These are phyloP conservation scores for Tupaia chinensis DNA, from an alignment of 2,113 vertebrate species.

Conservation along the genomic window DNA sequence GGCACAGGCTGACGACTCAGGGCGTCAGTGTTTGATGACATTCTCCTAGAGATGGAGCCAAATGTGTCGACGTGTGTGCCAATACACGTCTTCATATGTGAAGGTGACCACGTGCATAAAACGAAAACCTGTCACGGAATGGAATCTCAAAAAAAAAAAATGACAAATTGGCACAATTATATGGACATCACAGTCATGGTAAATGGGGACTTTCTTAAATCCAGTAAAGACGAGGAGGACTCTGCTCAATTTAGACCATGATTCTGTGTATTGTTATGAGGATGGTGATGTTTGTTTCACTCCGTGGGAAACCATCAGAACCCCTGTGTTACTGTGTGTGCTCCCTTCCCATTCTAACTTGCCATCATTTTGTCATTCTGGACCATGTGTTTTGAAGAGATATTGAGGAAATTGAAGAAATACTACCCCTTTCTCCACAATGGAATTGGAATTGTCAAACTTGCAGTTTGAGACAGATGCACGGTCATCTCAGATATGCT, in stretches of 20 bases:
- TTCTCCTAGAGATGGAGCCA: neutral
- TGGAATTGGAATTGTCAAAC: neutral
- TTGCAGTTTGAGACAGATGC: neutral
- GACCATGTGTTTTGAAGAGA: constrained; percentile 2
- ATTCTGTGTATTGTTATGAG: neutral
- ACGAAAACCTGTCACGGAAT: neutral
- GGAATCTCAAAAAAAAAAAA: neutral
- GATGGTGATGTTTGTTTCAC: neutral
- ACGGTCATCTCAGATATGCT: neutral
- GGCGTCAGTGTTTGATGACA: neutral
- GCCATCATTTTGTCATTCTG: neutral
- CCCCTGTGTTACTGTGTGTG: neutral
- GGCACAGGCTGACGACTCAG: neutral
- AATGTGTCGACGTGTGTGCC: neutral
- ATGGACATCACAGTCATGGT: neutral
- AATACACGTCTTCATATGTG: neutral
- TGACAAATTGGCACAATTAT: neutral
- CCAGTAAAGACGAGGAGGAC: neutral
- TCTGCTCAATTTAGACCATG: neutral
- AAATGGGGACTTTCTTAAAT: neutral
- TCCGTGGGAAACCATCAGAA: neutral
- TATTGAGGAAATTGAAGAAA: neutral
- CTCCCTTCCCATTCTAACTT: neutral
- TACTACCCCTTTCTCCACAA: neutral
- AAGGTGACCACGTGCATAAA: neutral